A percentile compares a stretch with the other conserved stretches of the same genome.
These are phyloP conservation scores for Muscina levida DNA, from an alignment of 2,888 invertebrate genomes.

Conservation along the genomic window DNA sequence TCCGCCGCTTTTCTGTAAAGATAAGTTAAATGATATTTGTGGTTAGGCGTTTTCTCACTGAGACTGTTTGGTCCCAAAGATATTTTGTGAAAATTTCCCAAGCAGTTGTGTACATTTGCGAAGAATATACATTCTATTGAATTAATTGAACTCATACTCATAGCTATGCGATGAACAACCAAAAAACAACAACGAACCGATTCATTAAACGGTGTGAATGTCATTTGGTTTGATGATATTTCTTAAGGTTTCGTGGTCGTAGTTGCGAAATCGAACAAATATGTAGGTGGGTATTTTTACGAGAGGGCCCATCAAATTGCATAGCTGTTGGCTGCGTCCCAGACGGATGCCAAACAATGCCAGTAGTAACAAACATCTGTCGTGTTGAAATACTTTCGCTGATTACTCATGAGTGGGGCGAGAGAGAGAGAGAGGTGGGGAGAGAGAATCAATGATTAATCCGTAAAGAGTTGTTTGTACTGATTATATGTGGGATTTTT, in stretches of 20 bases:
- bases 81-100: slow-evolving; percentile 24
- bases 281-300: background rate
- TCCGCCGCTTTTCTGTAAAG: slow-evolving; percentile 21
- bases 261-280: background rate
- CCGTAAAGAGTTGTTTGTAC: background rate
- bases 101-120: slow-evolving; percentile 15
- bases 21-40: slow-evolving; percentile 10
- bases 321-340: slow-evolving; percentile 4
- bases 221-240: slow-evolving; percentile 13
- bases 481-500: background rate
- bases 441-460: slow-evolving; percentile 1
- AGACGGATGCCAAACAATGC: slow-evolving; percentile 12
- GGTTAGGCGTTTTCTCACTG: slow-evolving; percentile 1
- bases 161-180: background rate
- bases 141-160: background rate
- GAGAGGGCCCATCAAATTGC: background rate
- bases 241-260: background rate
- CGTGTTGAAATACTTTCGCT: slow-evolving; percentile 1
- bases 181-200: no score
- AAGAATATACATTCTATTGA: slow-evolving; percentile 1
- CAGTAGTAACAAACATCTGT: background rate
- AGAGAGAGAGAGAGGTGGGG: no score
- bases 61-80: slow-evolving; percentile 20
- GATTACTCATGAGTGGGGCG: no score
- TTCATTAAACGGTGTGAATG: background rate